phyloP scores from a whole-genome alignment of 2,113 vertebrate species.

The rabbit (Oryctolagus cuniculus) region mOryCun1.1 NC_091442.1:32002501-32003000 shows the following conservation, averaged over 20 bases:
- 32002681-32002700: background rate
- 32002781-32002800: background rate
- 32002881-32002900: background rate
- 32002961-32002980: background rate
- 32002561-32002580: too few relatives aligned
- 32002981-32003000: background rate
- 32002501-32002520: too few relatives aligned
- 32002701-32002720: background rate
- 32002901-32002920: background rate
- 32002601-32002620: background rate
- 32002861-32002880: conserved; percentile 10
- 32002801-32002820: background rate
- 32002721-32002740: background rate
- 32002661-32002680: background rate
- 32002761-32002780: background rate
- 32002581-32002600: background rate
- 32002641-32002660: background rate
- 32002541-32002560: background rate
- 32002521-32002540: background rate
- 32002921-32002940: background rate
- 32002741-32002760: background rate
- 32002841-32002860: background rate
- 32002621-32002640: background rate
- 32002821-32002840: background rate
- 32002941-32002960: conserved; percentile 3